Base-by-base conservation (phyloP, 1,140 invertebrate genomes). In the Fragariocoptes setiger region DNA sequence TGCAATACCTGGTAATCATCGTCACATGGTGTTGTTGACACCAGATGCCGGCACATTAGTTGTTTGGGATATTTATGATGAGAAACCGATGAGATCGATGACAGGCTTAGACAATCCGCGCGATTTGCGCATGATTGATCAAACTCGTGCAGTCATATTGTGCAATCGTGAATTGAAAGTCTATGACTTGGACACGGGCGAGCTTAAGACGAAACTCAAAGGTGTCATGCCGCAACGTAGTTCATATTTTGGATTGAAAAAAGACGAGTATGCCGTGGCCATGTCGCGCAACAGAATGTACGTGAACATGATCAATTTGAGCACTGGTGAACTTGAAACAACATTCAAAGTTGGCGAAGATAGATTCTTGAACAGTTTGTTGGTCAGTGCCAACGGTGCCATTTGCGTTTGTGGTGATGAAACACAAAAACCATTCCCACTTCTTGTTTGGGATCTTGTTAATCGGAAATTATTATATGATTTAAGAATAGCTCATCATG, bases 161-260 rank as follows among this genome's bases (percentile, higher is more conserved):
- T 79, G 76, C 54, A 65, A 71, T 39, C 57, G 77, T 18, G 75
- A 82, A 54, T 64, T 82, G 3, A 63, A 67, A 44, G 66, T 78
- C 14, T 77, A 74, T 49, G 69, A 82, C 57, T 56, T 82, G 13
- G 66, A 78, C 51, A 63, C 66, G 53, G 76, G 75, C 41, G 58
- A 59, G 40, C 66, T 72, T 49, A 46, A 73, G 21, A 68, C 68
- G 5, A 69, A 76, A 44, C 54, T 82, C 8, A 76, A 78, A 52
- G 65, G 76, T 22, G 75, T 80, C 2, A 79, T 83, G 74, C 80
- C 80, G 61, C 75, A 80, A 52, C 78, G 79, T 58, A 78, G 80
- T 76, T 74, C 77, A 22, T 79, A 69, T 54, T 82, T 72, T 58
- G 76, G 74, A 2, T 62, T 78, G 3, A 74, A 79, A 53, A 73